Evolutionary conservation across 1,140 invertebrate genomes (phyloP), one percentile per base, ranked within the genome.

Genomic region (Paralvinella palmiformis): DNA sequence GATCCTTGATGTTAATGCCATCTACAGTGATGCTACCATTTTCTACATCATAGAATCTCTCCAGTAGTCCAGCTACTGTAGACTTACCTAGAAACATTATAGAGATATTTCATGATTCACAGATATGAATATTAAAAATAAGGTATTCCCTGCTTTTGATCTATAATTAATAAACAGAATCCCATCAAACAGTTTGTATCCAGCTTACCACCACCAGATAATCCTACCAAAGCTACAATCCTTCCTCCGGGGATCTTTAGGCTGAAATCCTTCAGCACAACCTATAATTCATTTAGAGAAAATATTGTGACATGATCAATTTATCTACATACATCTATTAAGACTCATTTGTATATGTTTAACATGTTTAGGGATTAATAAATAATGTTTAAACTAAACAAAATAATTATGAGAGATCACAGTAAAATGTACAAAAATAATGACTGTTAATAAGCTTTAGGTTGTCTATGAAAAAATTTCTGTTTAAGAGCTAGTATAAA

Each of bases 41-140:
- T 52, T 87, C 83, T 0, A 91, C 86, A 73, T 96, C 91, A 78
- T 96, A 96, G 81, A 95, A 94, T 69, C 91, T 86, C 82, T 96
- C 91, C 48, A 97, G 76, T 33, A 97, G 81, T 3, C 86, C 85
- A 22, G 90, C 92, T 29, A 96, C 86, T 0, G 94, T 96, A 2
- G 91, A 94, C 83, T 97, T 96, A 15, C 93, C 83, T 82, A 65
- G 13, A 64, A 65, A 65, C 53, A 45, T 53, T 7, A 7, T 10
- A 41, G n/a, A 41, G 10, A 10, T 41, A 41, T 10, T 10, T 41
- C n/a, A 41, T 10, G n/a, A n/a, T n/a, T n/a, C n/a, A n/a, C n/a
- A n/a, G n/a, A n/a, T n/a, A n/a, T n/a, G n/a, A n/a, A n/a, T n/a
- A n/a, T n/a, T n/a, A n/a, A n/a, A n/a, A n/a, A n/a, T n/a, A n/a